Percentiles rank a stretch among this genome's conserved stretches.
Evolutionary conservation across 2,797 vertebrate genomes (phyloP).

Genomic region (Alcedo atthis): DNA sequence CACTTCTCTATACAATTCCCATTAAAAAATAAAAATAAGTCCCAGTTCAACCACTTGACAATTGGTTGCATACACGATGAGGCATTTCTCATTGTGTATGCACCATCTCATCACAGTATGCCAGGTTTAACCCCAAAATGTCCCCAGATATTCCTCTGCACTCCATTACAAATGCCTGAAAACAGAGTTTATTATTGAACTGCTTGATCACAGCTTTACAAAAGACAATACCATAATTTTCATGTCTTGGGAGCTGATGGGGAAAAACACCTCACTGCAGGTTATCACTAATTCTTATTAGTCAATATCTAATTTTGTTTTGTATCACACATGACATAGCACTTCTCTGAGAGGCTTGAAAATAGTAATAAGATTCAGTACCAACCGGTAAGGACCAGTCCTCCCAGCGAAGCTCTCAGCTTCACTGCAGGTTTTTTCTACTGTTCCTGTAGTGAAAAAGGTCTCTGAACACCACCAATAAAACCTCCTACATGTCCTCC

Average conservation of each 20-base stretch:
- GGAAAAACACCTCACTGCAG: slow-evolving; percentile 22
- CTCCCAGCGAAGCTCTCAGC: background rate
- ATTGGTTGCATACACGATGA: background rate
- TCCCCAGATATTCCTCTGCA: background rate
- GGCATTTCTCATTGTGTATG: background rate
- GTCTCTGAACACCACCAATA: background rate
- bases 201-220: slow-evolving; percentile 29
- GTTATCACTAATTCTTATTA: slow-evolving; percentile 1
- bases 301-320: slow-evolving; percentile 30
- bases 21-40: background rate
- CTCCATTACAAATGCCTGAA: background rate
- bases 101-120: too few species aligned
- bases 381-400: background rate
- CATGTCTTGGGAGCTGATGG: background rate
- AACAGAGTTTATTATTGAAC: slow-evolving; percentile 27
- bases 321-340: background rate
- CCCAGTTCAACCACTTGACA: background rate
- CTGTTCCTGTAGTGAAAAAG: background rate
- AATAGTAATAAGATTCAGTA: background rate
- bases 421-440: background rate
- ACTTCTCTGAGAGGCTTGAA: too few species aligned
- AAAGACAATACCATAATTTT: slow-evolving; percentile 42
- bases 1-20: background rate
- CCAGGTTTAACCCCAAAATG: background rate
- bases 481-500: background rate